A percentile compares a stretch with the other conserved stretches of the same genome.
Evolutionary conservation across 2,113 vertebrate species (phyloP).

Genomic region (Empidonax alnorum): DNA sequence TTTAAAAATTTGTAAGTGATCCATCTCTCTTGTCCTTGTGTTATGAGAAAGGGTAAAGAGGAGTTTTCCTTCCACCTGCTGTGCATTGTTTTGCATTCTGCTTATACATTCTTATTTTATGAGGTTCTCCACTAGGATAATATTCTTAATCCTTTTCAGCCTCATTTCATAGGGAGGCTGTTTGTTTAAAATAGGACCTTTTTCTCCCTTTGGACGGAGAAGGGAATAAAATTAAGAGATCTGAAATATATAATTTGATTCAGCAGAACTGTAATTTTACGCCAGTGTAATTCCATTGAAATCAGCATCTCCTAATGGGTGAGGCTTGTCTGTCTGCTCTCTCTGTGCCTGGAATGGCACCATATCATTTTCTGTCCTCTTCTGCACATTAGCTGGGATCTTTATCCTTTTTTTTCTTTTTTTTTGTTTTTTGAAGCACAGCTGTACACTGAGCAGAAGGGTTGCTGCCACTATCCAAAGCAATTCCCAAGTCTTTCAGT

Average conservation of each 20-base stretch:
- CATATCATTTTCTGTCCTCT: neutral
- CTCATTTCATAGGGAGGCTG: neutral
- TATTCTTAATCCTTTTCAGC: neutral
- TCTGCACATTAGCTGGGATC: neutral
- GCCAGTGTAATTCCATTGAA: neutral
- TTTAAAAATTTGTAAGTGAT: constrained; percentile 30
- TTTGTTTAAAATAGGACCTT: neutral
- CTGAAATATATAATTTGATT: neutral
- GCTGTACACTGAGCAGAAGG: neutral
- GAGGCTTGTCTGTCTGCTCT: neutral
- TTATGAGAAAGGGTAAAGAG: neutral
- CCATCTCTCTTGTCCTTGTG: constrained; percentile 8
- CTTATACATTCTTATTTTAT: neutral
- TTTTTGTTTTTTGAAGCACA: neutral
- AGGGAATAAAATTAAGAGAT: neutral
- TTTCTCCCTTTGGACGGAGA: neutral
- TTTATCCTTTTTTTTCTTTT: neutral
- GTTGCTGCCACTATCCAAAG: neutral
- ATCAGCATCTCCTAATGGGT: neutral
- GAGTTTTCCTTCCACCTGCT: neutral
- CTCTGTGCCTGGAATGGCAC: neutral
- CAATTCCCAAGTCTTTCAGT: constrained; percentile 1
- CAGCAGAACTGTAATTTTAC: neutral
- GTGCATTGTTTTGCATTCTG: neutral
- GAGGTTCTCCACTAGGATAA: neutral